Base-by-base conservation (phyloP, 2,797 vertebrate species). In the Tinamus major region DNA sequence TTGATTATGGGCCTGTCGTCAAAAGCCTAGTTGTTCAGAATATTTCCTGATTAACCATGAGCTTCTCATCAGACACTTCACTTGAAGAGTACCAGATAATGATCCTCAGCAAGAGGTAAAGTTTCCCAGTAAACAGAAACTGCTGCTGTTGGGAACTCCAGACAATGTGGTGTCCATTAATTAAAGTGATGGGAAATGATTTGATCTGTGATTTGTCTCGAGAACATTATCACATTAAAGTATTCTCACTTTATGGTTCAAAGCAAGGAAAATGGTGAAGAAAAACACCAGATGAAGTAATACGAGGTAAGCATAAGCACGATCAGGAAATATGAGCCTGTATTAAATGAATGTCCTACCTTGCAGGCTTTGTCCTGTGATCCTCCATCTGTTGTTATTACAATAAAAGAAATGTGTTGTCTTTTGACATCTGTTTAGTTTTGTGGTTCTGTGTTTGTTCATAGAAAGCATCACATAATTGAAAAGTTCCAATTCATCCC, bases 101-200 rank as follows among this genome's bases (percentile, higher is more conserved):
- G 75, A 95, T 91, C 76, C 83, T 95, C 80, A 85, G 55, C 87
- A 72, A 76, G 72, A 92, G 76, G 78, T 93, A 94, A 95, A 95
- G 72, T 85, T 92, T 95, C 85, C 89, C 89, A 89, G 82, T 89
- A 93, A 94, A 87, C 64, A 95, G 89, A 86, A 90, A 74, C 51
- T 67, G 63, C 91, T 78, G 78, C 92, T 94, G 26, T 83, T 86
- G 85, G 88, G 83, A 96, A 86, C 65, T 84, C 72, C 72, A 89
- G 78, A 85, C 85, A 87, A 48, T 31, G 35, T 87, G 56, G 46
- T 88, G 74, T 83, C 69, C 70, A 62, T 87, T 94, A 94, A 95
- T 96, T 97, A 94, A 93, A 87, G 56, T 65, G 83, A 91, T 78
- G 75, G 85, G 89, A 93, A 96, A 70, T 79, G 85, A 37, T 85